Percentiles rank a stretch among this genome's conserved stretches.
These are phyloP conservation scores for Stictonetta naevosa DNA, from an alignment of 2,113 vertebrate genomes.

Conservation along the genomic window DNA sequence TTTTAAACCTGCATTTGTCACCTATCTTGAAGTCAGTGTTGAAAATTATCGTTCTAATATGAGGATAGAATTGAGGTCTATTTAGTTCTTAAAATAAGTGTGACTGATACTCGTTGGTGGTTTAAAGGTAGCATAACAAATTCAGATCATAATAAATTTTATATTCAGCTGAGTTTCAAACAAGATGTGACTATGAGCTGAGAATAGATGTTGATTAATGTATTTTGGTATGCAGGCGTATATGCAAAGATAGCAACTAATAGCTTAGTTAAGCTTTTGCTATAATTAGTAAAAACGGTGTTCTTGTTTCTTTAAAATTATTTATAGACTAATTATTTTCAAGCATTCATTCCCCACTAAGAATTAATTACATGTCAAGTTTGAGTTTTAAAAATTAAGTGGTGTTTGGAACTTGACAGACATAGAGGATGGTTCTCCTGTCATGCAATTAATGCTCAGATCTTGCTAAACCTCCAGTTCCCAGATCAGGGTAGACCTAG, in stretches of 20 bases:
- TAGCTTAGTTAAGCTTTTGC: not conserved
- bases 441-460: not conserved
- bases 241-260: not conserved
- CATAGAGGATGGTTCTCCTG: not conserved
- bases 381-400: not conserved
- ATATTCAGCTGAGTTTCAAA: not conserved
- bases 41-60: not conserved
- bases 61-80: not conserved
- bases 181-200: not conserved
- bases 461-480: not conserved
- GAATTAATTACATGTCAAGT: not conserved
- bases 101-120: not conserved
- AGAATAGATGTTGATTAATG: not conserved
- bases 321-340: constrained; percentile 5
- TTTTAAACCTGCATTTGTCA: not conserved
- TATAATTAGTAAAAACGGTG: not conserved
- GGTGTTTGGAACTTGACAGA: not conserved
- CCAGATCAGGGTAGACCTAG: not conserved
- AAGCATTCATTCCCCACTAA: not conserved
- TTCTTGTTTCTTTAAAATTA: not conserved
- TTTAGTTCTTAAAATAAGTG: not conserved
- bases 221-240: not conserved
- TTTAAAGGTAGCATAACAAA: not conserved
- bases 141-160: not conserved
- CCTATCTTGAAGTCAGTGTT: not conserved